phyloP scores from a whole-genome alignment of 1,140 invertebrate species.

The Goniozus legneri region DNA sequence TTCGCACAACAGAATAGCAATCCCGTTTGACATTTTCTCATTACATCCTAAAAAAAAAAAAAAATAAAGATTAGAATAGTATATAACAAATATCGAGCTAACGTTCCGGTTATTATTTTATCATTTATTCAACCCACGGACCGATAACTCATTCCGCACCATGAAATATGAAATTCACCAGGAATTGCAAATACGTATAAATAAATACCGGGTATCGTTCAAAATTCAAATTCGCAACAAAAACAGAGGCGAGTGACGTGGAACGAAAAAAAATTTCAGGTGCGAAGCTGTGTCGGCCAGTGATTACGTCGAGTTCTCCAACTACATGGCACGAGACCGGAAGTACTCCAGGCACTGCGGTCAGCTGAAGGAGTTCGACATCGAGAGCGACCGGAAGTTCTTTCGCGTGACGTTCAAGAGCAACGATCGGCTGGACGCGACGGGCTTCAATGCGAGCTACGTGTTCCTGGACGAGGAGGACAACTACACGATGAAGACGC shows the following conservation, averaged over 20 bases:
- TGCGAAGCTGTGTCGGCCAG: constrained; percentile 83
- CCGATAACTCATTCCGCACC: too few species aligned
- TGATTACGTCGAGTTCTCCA: constrained; percentile 93
- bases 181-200: too few species aligned
- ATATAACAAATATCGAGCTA: too few species aligned
- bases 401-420: constrained; percentile 92
- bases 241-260: background rate
- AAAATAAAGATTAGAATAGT: too few species aligned
- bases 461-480: constrained; percentile 64
- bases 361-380: constrained; percentile 70
- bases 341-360: constrained; percentile 87
- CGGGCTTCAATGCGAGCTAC: constrained; percentile 89
- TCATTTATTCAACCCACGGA: too few species aligned
- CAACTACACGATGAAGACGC: constrained; percentile 46
- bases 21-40: too few species aligned
- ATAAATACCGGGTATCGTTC: constrained; percentile 10
- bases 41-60: too few species aligned
- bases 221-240: background rate
- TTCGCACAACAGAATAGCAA: too few species aligned
- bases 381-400: constrained; percentile 86
- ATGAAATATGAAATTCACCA: too few species aligned
- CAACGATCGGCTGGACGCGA: constrained; percentile 88
- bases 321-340: constrained; percentile 81
- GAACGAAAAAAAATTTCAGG: constrained; percentile 53
- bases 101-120: too few species aligned